These are phyloP conservation scores for Brenthis ino DNA, from an alignment of 2,888 invertebrate genomes.

Conservation along the genomic window DNA sequence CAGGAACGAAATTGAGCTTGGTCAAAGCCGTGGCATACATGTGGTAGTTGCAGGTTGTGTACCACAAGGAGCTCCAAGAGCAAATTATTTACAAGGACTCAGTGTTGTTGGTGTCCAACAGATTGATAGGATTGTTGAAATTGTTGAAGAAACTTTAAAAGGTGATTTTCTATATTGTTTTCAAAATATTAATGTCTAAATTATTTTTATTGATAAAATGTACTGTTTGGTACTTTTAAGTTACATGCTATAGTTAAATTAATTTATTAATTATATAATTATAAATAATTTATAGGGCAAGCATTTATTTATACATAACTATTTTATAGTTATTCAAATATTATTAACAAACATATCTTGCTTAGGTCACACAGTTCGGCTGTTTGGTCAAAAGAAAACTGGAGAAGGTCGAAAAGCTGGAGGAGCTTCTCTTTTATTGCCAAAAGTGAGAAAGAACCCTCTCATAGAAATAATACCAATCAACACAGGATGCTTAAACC, in stretches of 20 bases:
- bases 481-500: constrained; percentile 97
- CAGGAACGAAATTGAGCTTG: constrained; percentile 92
- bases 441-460: constrained; percentile 97
- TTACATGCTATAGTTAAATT: too few species aligned
- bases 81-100: constrained; percentile 86
- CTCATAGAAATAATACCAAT: constrained; percentile 98
- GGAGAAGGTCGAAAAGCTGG: constrained; percentile 89
- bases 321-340: too few species aligned
- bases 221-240: neutral
- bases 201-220: neutral
- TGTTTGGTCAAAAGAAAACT: constrained; percentile 91
- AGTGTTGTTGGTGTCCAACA: constrained; percentile 99
- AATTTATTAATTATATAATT: too few species aligned
- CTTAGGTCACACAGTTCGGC: constrained; percentile 86
- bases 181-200: neutral
- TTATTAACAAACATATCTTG: too few species aligned
- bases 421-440: constrained; percentile 93
- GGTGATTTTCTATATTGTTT: constrained; percentile 66
- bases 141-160: constrained; percentile 98
- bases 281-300: too few species aligned
- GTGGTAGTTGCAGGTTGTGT: constrained; percentile 99
- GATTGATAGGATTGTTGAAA: constrained; percentile 98
- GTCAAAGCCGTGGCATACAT: constrained; percentile 87
- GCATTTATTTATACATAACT: too few species aligned
- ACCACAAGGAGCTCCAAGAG: constrained; percentile 94